Percentiles rank a stretch among this genome's conserved stretches.
Conservation (phyloP, 2,113 vertebrate genomes). For the Pollachius pollachius region DNA sequence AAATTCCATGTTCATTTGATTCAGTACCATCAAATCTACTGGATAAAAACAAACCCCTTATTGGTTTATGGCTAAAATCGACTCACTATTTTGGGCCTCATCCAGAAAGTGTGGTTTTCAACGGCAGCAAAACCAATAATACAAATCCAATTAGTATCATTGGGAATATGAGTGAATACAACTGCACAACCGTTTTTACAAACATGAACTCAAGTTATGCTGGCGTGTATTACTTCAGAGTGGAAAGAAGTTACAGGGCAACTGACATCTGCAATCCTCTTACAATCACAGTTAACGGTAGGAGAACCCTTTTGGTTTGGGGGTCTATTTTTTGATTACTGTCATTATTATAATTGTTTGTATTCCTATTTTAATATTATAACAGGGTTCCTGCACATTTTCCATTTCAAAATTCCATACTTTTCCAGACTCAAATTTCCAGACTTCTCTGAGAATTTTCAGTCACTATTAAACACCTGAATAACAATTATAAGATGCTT, state of each 20-base stretch:
- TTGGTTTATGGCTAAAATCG: conserved; percentile 36
- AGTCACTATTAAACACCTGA: no score
- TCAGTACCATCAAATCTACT: neutral
- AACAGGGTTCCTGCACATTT: no score
- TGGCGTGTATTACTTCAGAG: conserved; percentile 44
- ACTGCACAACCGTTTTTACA: conserved; percentile 54
- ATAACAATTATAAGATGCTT: no score
- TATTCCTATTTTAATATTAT: neutral
- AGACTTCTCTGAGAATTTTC: no score
- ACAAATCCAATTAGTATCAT: conserved; percentile 12
- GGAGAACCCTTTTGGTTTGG: neutral
- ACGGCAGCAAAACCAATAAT: accelerated
- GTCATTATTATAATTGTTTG: no score
- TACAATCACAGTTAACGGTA: conserved; percentile 36
- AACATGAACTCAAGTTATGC: neutral
- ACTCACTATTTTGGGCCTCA: no score
- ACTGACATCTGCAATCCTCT: conserved; percentile 2
- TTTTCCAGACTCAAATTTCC: no score
- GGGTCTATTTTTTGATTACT: neutral
- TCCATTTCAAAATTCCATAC: no score
- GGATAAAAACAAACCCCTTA: accelerated
- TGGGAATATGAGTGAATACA: conserved; percentile 37
- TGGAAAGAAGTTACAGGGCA: accelerated
- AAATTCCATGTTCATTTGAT: conserved; percentile 40
- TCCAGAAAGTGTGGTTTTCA: conserved; percentile 18